These are phyloP conservation scores for Euura lappo DNA, from an alignment of 1,140 invertebrate species.

Conservation along the genomic window DNA sequence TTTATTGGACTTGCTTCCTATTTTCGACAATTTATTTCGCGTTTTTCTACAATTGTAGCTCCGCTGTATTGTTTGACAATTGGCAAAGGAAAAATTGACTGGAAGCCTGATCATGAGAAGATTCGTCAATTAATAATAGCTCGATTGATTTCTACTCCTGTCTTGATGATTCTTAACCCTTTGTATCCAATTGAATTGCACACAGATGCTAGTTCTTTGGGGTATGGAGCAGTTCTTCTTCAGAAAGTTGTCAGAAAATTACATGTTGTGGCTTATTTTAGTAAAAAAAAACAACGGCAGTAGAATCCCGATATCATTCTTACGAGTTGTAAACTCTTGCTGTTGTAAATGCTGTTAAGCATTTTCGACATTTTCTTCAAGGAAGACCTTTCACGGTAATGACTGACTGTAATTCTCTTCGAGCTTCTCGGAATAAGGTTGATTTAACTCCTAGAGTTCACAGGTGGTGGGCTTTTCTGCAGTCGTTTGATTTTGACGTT, in stretches of 20 bases:
- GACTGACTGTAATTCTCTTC: conserved; percentile 45
- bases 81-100: conserved; percentile 13
- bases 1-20: conserved; percentile 39
- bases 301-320: conserved; percentile 40
- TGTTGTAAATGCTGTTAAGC: conserved; percentile 38
- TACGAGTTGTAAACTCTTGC: conserved; percentile 46
- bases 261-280: conserved; percentile 36
- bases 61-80: conserved; percentile 22
- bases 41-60: conserved; percentile 18
- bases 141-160: conserved; percentile 30
- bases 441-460: conserved; percentile 43
- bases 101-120: conserved; percentile 10
- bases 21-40: conserved; percentile 40
- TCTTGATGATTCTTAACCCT: conserved; percentile 46
- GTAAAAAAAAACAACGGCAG: conserved; percentile 27
- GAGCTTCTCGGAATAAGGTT: conserved; percentile 39
- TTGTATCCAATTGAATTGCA: conserved; percentile 38
- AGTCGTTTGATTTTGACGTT: conserved; percentile 38
- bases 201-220: conserved; percentile 31
- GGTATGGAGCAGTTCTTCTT: conserved; percentile 29
- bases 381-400: conserved; percentile 26
- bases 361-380: conserved; percentile 45
- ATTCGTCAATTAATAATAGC: conserved; percentile 18
- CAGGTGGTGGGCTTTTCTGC: conserved; percentile 44
- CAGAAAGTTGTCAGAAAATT: conserved; percentile 29